Base-by-base conservation (phyloP, 2,888 invertebrate species). In the Catocala sponsa region DNA sequence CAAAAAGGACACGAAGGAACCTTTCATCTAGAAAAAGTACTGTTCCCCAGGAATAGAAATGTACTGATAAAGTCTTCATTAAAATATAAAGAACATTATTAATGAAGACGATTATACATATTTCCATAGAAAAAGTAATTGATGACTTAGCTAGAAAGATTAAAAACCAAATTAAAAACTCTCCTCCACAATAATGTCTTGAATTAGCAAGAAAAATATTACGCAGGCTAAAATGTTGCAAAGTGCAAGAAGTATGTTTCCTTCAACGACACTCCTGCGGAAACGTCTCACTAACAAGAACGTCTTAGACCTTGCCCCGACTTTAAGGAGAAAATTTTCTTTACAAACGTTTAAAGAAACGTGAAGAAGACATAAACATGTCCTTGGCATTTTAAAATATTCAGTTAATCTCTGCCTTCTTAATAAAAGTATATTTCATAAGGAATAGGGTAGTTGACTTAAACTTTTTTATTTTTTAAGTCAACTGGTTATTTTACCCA, bases 231-330 rank as follows among this genome's bases (percentile, higher is more conserved):
- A 55, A 69, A 74, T 74, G 72, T 70, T 56, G 63, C 52, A 61
- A 66, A 66, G 66, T 56, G 70, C 60, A 77, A 70, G 68, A 65
- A 61, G 74, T 59, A 60, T 65, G 65, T 65, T 65, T 67, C 57
- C 63, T 69, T 77, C 62, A 70, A 73, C 59, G 65, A 65, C 72
- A 55, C 79, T 81, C 72, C 69, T 61, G 62, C 62, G 81, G 74
- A 77, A 68, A 74, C 54, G 70, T 59, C 52, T 54, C 55, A 65
- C 70, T 70, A 67, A 68, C 70, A 68, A 76, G 80, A 72, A 72
- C 72, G 68, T 76, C 78, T 81, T 67, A 71, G 72, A 69, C 70
- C 68, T 68, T 74, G 72, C 66, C 70, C 59, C 76, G 65, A 71
- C 76, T 75, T 75, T 70, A 67, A 75, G 65, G 60, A 59, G 70